phyloP scores from a whole-genome alignment of 2,113 vertebrate species.

The Tyto alba region DNA sequence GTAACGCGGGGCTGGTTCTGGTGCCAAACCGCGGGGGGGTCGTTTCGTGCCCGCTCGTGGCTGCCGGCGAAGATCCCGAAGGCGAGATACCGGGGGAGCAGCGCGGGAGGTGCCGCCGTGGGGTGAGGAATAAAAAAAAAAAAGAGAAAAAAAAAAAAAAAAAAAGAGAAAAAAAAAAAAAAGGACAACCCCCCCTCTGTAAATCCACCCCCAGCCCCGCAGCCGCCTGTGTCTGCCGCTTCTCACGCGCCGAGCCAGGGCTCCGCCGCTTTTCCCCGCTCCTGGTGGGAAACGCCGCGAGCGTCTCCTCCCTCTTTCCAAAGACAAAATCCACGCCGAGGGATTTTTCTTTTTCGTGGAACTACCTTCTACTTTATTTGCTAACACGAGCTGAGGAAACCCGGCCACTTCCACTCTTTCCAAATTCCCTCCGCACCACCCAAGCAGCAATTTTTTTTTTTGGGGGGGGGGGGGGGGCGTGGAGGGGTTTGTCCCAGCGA shows the following conservation, averaged over 20 bases:
- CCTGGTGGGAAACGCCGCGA: rapidly evolving
- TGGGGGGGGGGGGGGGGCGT: no score
- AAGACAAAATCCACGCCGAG: background rate
- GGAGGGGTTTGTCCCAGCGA: no score
- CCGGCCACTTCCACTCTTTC: background rate
- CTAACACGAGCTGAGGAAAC: background rate
- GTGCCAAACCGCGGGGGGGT: rapidly evolving
- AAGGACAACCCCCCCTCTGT: no score
- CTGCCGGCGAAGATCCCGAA: no score
- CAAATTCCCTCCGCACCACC: background rate
- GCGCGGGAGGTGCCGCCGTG: no score
- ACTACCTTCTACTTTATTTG: background rate
- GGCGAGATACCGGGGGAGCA: no score
- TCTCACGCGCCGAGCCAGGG: rapidly evolving
- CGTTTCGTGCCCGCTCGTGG: no score
- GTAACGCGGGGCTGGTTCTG: no score
- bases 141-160: no score
- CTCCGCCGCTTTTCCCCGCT: background rate
- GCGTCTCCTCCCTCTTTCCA: background rate
- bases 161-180: no score
- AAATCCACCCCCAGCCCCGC: rapidly evolving
- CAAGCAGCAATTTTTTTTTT: no score
- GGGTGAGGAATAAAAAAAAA: background rate
- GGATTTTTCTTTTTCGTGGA: background rate
- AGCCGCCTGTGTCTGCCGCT: background rate